These are phyloP conservation scores for Tetragnatha montana DNA, from an alignment of 2,888 invertebrate species.

Conservation along the genomic window DNA sequence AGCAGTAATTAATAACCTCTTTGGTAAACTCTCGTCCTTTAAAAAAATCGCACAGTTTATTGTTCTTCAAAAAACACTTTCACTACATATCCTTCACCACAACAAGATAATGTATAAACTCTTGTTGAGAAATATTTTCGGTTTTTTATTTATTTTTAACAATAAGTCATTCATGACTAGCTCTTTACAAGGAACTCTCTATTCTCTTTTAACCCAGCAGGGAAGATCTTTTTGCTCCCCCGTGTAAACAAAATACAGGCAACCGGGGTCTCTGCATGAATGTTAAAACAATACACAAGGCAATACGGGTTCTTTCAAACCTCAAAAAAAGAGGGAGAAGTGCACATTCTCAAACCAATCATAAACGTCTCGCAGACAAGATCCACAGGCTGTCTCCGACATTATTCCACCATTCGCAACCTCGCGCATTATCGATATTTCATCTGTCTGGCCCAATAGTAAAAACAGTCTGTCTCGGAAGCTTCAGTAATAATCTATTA, in stretches of 20 bases:
- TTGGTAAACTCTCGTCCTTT: no score
- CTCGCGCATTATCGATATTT: constrained; percentile 38
- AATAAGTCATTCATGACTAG: neutral
- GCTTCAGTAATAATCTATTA: constrained; percentile 20
- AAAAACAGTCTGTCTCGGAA: constrained; percentile 28
- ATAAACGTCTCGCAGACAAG: constrained; percentile 9
- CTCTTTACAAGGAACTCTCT: neutral
- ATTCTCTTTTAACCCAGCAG: neutral
- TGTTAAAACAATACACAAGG: neutral
- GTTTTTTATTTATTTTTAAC: neutral
- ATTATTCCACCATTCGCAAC: constrained; percentile 20
- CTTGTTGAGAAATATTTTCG: no score
- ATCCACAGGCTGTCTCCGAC: constrained; percentile 5
- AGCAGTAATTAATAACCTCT: no score
- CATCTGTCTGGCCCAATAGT: constrained; percentile 23
- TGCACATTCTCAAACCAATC: neutral
- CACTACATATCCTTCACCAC: no score
- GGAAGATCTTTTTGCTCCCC: neutral
- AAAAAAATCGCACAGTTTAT: no score
- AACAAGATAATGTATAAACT: no score
- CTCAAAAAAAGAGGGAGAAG: neutral
- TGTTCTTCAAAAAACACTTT: no score
- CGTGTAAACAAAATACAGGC: neutral
- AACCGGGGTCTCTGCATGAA: neutral
- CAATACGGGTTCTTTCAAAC: neutral